Evolutionary conservation across 2,797 vertebrate species (phyloP).

Genomic region (Thripadectes ignobilis): DNA sequence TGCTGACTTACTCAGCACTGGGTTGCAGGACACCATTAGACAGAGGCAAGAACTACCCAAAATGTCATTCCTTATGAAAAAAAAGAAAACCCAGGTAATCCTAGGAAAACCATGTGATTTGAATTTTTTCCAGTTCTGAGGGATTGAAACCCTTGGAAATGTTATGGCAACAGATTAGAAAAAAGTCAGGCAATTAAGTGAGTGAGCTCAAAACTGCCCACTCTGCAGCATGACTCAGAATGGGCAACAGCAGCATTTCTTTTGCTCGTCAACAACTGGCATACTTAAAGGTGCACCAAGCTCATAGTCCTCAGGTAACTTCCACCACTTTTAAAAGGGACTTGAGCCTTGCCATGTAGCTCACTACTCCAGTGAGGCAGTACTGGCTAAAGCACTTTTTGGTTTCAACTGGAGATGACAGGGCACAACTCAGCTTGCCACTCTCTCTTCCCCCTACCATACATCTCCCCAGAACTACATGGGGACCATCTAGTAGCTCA

Average conservation of each 20-base stretch:
- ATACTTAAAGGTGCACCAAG: not conserved
- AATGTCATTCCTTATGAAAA: not conserved
- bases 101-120: not conserved
- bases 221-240: not conserved
- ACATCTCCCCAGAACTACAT: not conserved
- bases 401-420: not conserved
- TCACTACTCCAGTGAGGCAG: not conserved
- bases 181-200: not conserved
- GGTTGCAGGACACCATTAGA: not conserved
- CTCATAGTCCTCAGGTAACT: not conserved
- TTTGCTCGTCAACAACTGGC: not conserved
- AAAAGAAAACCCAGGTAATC: too few species aligned
- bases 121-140: not conserved
- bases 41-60: not conserved
- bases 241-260: not conserved
- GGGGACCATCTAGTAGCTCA: not conserved
- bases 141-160: not conserved
- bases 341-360: not conserved
- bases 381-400: not conserved
- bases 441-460: not conserved
- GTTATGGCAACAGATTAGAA: not conserved
- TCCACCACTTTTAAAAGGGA: not conserved
- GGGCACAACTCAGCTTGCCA: not conserved
- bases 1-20: not conserved
- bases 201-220: not conserved